Base-by-base conservation (phyloP, 2,888 invertebrate species). In the Ormyrus rosae region DNA sequence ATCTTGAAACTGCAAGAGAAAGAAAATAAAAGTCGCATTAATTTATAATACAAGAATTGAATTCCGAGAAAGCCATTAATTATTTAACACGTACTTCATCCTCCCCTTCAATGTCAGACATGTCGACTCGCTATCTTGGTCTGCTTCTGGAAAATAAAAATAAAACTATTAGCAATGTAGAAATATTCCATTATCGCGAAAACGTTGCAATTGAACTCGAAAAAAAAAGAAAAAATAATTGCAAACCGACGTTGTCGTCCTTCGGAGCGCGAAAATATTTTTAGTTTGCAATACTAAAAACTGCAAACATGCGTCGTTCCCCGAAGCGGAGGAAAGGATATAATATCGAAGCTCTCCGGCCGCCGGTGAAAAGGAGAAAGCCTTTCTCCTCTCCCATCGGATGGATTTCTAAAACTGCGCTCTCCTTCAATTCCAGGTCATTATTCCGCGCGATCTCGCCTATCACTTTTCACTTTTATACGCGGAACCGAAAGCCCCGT, bases 1-100 rank as follows among this genome's bases (percentile, higher is more conserved):
- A 90, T 93, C 93, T 89, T 92, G 92, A 82, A 93, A 93, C 92
- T 93, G 87, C 82, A 91, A 91, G 61, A 74, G 65, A 63, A 65
- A 53, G 0, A 34, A 70, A 72, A 13, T 13, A 10, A 82, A 51
- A 6, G 53, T 58, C 51, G 34, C 68, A 78, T 10, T n/a, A 9
- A 13, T 60, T 68, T 19, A 5, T 67, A 78, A 50, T n/a, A 9
- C 69, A 55, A 68, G 4, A 51, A 75, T 34, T 34, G 70, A 69
- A 45, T 46, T 2, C 34, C 13, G 71, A 53, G 45, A 60, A 53
- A 19, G 55, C 63, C 55, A 65, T 61, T 68, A 58, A 45, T 13
- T 76, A 63, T 67, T 58, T 46, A 58, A 63, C 48, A 80, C 83
- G 10, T 84, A 89, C 90, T 86, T 90, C 90, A 77, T 91, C 90